Evolutionary conservation across 2,797 vertebrate species (phyloP), one percentile per base, ranked within the genome.

Genomic region (Heteromormyrus szaboi): DNA sequence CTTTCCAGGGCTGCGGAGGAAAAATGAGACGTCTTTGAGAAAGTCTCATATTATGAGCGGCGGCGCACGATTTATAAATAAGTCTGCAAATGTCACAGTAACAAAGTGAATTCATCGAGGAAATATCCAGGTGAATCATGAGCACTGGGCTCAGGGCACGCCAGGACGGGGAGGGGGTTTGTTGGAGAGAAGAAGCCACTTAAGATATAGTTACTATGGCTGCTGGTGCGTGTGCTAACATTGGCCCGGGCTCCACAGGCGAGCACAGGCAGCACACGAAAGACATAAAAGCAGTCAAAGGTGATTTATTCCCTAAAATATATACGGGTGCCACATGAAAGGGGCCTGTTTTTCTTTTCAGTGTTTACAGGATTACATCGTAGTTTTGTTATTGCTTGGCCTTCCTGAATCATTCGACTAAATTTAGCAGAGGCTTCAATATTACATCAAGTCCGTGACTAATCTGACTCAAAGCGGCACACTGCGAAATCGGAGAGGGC

Each of bases 341-440:
- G 25, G 14, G 17, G 25, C 81, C 25, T 89, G 25, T 68, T 86
- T 86, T 86, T 33, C 53, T 54, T 86, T 86, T 86, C 22, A 59
- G 44, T 84, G 46, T 85, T 85, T 54, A 48, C 88, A 89, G 9
- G 44, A 68, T 89, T 89, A 22, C 54, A 84, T 51, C 44, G 81
- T 62, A 85, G 81, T 89, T 89, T 89, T 89, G 88, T 89, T 89
- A 51, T 89, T 89, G 88, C 88, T 89, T 65, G 79, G 25, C 46
- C 81, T 85, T 89, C 84, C 84, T 76, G 84, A 86, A 89, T 89
- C 83, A 86, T 46, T 86, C 50, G 44, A 41, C 84, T 85, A 85
- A 86, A 51, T 72, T 86, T 86, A 89, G 62, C 62, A 12, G 22
- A 72, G 17, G 44, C 88, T 86, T 37, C 84, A 85, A 65, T 72